Evolutionary conservation across 2,113 vertebrate species (phyloP).

Genomic region (Prionailurus bengalensis): DNA sequence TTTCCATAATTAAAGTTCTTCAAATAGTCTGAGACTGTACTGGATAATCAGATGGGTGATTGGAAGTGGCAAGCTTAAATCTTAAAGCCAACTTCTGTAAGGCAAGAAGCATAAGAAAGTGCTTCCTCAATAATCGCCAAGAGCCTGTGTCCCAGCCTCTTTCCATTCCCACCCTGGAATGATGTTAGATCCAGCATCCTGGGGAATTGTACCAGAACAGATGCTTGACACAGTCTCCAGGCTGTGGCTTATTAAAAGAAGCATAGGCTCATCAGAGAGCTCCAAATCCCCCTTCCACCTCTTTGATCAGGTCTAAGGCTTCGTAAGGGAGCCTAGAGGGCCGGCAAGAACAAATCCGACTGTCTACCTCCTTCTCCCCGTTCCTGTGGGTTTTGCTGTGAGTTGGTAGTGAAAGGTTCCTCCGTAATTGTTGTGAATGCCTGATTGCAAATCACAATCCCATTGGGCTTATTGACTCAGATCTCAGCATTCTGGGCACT

Average conservation of each 20-base stretch:
- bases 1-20: conserved; percentile 57
- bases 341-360: background rate
- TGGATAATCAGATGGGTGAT: conserved; percentile 30
- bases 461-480: background rate
- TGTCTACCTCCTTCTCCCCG: background rate
- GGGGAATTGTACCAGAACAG: background rate
- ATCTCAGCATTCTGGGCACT: background rate
- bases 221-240: background rate
- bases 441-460: background rate
- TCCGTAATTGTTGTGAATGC: conserved; percentile 8
- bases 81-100: conserved; percentile 7
- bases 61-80: conserved; percentile 50
- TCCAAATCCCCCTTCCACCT: background rate
- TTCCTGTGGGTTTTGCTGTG: background rate
- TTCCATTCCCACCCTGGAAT: conserved; percentile 13
- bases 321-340: background rate
- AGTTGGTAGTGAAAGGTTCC: background rate
- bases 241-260: background rate
- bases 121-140: background rate
- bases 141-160: conserved; percentile 3
- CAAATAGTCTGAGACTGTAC: conserved; percentile 35
- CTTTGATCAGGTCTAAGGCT: background rate
- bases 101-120: background rate
- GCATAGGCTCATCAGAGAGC: background rate
- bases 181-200: conserved; percentile 20